Evolutionary conservation across 2,797 vertebrate genomes (phyloP), one percentile per base, ranked within the genome.

Genomic region (Hypotaenidia philippensis): DNA sequence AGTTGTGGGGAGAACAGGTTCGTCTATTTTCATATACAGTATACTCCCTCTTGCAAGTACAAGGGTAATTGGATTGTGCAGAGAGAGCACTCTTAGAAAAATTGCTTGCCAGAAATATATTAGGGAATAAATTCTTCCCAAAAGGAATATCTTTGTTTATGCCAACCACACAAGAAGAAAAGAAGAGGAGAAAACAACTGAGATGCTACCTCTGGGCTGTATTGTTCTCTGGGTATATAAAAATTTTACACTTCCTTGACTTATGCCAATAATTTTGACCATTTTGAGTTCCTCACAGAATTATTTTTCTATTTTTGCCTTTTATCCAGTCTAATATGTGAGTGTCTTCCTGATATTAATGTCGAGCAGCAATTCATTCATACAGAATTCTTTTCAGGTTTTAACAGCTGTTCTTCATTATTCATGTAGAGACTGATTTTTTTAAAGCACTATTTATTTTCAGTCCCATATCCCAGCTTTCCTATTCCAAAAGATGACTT

Each of bases 401-500:
- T 91, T 79, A 88, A 59, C n/a, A 65, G 40, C 70, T 93, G 29
- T 70, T 91, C 22, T 75, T 92, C 63, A 59, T 82, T 93, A 94
- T 91, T 89, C 66, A 66, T 50, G 20, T 40, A 32, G 29, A 82
- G 18, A 9, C 25, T 60, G 36, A 32, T 94, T 90, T 95, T 83
- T 95, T 83, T 87, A 87, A 91, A 89, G n/a, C 25, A 75, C 10
- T 89, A 9, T 92, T 91, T 92, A 57, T 91, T 93, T 85, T 68
- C n/a, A 75, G 41, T 68, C 55, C 26, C 31, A 31, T 71, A 53
- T 74, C 13, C 26, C 36, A 52, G 57, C 56, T 96, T 83, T 17
- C 6, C 18, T 77, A 5, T 85, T 85, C 57, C 60, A 69, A 76
- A 92, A 93, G 8, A 83, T 72, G 41, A 71, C 71, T 96, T 92